These are phyloP conservation scores for Andricus quercusramuli DNA, from an alignment of 2,888 invertebrate genomes.

Conservation along the genomic window DNA sequence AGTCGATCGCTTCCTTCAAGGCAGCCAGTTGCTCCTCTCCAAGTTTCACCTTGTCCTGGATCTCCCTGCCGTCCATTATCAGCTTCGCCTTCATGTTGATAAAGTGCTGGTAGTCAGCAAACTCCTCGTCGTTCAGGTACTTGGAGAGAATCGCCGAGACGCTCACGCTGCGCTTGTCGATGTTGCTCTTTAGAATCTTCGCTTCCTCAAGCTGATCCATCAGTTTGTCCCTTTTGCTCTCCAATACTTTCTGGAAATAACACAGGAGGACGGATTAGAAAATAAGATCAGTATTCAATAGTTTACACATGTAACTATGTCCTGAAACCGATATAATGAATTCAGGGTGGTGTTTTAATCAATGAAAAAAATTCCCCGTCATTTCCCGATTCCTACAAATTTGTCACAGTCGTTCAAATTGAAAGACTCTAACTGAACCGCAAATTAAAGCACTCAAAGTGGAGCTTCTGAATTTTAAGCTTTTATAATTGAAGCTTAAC, in stretches of 20 bases:
- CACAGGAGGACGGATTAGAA: conserved; percentile 41
- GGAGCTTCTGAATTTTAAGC: too few relatives aligned
- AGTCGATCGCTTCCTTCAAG: conserved; percentile 82
- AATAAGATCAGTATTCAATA: neutral
- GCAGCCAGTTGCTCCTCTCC: conserved; percentile 90
- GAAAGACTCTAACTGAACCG: too few relatives aligned
- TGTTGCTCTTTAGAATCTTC: conserved; percentile 88
- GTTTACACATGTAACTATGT: too few relatives aligned
- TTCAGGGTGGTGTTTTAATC: too few relatives aligned
- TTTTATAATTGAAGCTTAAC: too few relatives aligned
- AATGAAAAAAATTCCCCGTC: too few relatives aligned
- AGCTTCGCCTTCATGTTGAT: conserved; percentile 93
- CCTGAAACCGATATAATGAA: too few relatives aligned
- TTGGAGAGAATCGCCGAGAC: conserved; percentile 86
- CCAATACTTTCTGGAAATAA: conserved; percentile 83
- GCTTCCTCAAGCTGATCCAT: conserved; percentile 90
- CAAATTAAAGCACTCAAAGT: too few relatives aligned
- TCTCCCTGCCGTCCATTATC: conserved; percentile 89
- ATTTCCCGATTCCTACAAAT: too few relatives aligned
- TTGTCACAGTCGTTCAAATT: too few relatives aligned
- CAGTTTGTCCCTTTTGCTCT: conserved; percentile 88
- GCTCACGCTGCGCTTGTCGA: conserved; percentile 87
- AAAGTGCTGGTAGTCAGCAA: conserved; percentile 90
- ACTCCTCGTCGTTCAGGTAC: conserved; percentile 86
- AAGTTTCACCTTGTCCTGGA: conserved; percentile 90